Evolutionary conservation across 2,797 vertebrate species (phyloP).

Genomic region (Melanotaenia nigrans): DNA sequence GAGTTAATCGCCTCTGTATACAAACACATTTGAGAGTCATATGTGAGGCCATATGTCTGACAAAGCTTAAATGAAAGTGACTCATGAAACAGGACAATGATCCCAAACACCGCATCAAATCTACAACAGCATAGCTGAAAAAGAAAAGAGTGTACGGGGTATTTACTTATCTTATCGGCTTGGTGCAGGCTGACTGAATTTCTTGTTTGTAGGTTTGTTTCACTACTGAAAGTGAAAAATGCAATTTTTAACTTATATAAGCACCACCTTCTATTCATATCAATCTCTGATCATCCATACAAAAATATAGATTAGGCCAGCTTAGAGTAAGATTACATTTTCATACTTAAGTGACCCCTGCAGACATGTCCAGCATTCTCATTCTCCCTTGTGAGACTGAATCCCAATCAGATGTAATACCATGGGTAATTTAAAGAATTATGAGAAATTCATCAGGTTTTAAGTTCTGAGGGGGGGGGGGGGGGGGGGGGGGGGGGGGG

Average conservation of each 20-base stretch:
- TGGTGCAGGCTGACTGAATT: neutral
- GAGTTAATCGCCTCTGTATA: neutral
- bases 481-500: too few species aligned
- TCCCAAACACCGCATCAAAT: neutral
- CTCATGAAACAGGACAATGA: neutral
- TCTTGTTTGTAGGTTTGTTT: neutral
- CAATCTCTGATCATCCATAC: neutral
- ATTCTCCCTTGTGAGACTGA: conserved; percentile 21
- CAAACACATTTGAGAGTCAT: neutral
- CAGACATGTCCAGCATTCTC: neutral
- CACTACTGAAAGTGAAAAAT: neutral
- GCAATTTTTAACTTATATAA: neutral
- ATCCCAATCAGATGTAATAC: conserved; percentile 40
- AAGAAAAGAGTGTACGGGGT: too few species aligned
- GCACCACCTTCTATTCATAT: neutral
- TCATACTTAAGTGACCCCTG: neutral
- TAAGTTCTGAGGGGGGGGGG: too few species aligned
- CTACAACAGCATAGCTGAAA: neutral
- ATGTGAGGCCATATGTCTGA: neutral
- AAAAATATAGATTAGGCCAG: conserved; percentile 7
- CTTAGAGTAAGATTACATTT: neutral
- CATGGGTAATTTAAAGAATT: conserved; percentile 60
- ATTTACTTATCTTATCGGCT: neutral
- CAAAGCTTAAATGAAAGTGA: neutral
- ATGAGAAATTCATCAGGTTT: conserved; percentile 59